Evolutionary conservation across 2,888 invertebrate species (phyloP).

Genomic region (Amphipyra berbera): DNA sequence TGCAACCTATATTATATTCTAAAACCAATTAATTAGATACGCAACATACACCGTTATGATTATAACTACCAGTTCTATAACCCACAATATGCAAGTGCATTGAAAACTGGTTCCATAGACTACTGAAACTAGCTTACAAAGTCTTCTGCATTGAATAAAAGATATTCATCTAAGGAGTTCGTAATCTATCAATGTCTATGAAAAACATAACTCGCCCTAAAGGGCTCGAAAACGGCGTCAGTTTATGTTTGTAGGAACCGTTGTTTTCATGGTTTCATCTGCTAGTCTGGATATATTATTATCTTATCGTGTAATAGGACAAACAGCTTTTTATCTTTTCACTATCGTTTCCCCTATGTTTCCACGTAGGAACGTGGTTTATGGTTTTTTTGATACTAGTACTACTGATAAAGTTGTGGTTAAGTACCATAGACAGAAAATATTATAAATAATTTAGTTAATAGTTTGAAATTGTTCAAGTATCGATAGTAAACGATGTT

Average conservation of each 20-base stretch:
- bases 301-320: conserved; percentile 31
- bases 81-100: conserved; percentile 12
- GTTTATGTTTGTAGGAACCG: no score
- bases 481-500: no score
- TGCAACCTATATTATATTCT: neutral
- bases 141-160: neutral
- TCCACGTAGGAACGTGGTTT: neutral
- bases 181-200: neutral
- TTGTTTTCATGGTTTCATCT: conserved; percentile 2
- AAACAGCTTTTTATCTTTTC: conserved; percentile 24
- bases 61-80: conserved; percentile 27
- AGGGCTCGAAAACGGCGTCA: neutral
- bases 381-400: neutral
- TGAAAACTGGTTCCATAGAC: conserved; percentile 33
- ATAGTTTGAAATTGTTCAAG: no score
- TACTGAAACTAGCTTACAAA: conserved; percentile 1
- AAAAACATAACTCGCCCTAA: neutral
- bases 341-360: conserved; percentile 8
- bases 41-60: conserved; percentile 13
- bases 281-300: conserved; percentile 4
- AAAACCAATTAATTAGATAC: conserved; percentile 6
- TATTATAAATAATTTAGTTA: no score
- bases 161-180: conserved; percentile 2
- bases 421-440: neutral
- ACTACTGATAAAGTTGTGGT: neutral